Evolutionary conservation across 2,113 vertebrate species (phyloP), one percentile per base, ranked within the genome.

Genomic region (Phaethornis superciliosus): DNA sequence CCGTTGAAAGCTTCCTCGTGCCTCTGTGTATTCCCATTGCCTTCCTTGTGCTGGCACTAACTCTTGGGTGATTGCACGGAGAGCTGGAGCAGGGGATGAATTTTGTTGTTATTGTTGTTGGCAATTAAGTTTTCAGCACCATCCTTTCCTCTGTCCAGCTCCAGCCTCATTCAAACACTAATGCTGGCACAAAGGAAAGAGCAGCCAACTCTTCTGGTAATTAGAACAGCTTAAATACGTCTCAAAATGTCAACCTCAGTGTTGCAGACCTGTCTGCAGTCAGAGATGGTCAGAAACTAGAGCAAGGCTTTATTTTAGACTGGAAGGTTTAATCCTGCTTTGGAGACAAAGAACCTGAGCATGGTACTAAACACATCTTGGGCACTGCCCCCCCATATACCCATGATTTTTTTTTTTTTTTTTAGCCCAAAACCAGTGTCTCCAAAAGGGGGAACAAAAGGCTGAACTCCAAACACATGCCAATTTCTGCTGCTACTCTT

Each of bases 41-140:
- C 83, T 82, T 54, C 51, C 82, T 47, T 14, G n/a, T 42, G 67
- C 68, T 93, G 94, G 90, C 78, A 46, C 52, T 59, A 63, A 58
- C 42, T 70, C 82, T 40, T 20, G 71, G 59, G 81, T 42, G 92
- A 69, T 22, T 88, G 85, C 59, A 65, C 0, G 2, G 35, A 16
- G 81, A 82, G 63, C 90, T 88, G 90, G 94, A 90, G 85, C 77
- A 75, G 62, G 65, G 69, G 60, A 51, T 52, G 69, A 56, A 35
- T 85, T 80, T 88, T 69, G 68, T 77, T 83, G 72, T 74, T 91
- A 46, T 67, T 82, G 81, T 85, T 89, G 81, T 82, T 30, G 10
- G 82, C 94, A 90, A 88, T 93, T 91, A 93, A 86, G 92, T 92
- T 96, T 96, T 95, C 95, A 95, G 95, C 92, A 90, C 92, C 80